These are phyloP conservation scores for Ctenoplectra terminalis DNA, from an alignment of 1,140 invertebrate genomes.

Conservation along the genomic window DNA sequence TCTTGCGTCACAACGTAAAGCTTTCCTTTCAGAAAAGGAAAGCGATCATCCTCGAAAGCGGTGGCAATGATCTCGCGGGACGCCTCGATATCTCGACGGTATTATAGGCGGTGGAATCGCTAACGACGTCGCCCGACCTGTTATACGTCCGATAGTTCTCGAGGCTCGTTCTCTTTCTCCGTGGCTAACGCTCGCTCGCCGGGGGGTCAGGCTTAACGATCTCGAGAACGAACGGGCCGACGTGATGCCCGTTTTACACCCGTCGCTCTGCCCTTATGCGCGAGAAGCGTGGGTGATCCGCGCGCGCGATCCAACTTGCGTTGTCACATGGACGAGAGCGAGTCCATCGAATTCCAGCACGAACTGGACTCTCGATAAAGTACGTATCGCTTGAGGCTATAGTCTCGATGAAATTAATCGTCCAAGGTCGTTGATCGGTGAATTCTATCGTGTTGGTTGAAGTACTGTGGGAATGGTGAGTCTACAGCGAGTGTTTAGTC, in stretches of 20 bases:
- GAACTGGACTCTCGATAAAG: not conserved
- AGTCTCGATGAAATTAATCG: not conserved
- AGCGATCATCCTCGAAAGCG: not conserved
- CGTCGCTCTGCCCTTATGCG: constrained; percentile 75
- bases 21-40: constrained; percentile 9
- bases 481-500: no score
- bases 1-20: not conserved
- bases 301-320: constrained; percentile 30
- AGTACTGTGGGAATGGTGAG: no score
- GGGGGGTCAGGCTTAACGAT: constrained; percentile 76
- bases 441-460: no score
- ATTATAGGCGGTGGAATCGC: constrained; percentile 51
- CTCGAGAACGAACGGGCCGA: constrained; percentile 69
- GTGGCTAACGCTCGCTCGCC: constrained; percentile 71
- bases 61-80: constrained; percentile 22
- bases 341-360: not conserved
- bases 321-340: not conserved
- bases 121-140: constrained; percentile 72
- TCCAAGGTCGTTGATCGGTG: not conserved
- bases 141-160: constrained; percentile 72
- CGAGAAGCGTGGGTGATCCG: constrained; percentile 74
- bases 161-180: constrained; percentile 72
- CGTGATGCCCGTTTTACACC: constrained; percentile 76
- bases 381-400: not conserved
- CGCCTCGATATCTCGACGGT: constrained; percentile 22